Base-by-base conservation (phyloP, 1,140 invertebrate species). In the Batillaria attramentaria region DNA sequence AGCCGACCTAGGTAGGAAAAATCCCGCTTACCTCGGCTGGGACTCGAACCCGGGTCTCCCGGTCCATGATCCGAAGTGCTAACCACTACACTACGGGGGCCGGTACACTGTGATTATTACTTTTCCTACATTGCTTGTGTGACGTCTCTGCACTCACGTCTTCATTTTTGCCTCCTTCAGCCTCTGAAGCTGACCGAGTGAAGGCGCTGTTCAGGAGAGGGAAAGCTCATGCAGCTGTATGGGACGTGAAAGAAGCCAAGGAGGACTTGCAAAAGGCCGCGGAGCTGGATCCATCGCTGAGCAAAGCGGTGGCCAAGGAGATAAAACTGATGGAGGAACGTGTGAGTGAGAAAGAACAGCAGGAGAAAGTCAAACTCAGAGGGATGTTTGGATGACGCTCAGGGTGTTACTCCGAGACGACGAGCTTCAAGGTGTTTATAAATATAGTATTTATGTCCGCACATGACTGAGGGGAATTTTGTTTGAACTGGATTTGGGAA, bases 211-310 rank as follows among this genome's bases (percentile, higher is more conserved):
- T 94, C 90, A 92, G 97, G 83, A 91, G 97, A 89, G 98, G 94
- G 0, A 97, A 97, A 92, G 97, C 97, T 24, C 95, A 99, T 88
- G 92, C 95, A 43, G 95, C 94, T 20, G 95, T 95, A 1, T 99
- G 97, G 96, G 97, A 98, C 91, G 94, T 95, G 41, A 91, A 93
- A 42, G 94, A 95, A 88, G 97, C 98, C 0, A 92, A 92, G 81
- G 87, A 92, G 65, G 97, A 99, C 91, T 96, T 97, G 82, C 69
- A 91, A 66, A 93, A 90, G 89, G 94, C 94, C 13, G 91, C 93
- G 41, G 91, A 93, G 80, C 88, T 98, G 10, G 89, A 91, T 77
- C 74, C 85, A 2, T 83, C 83, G 18, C 78, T 91, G 37, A 78
- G 79, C 41, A 78, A 78, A 2, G 87, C 91, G 2, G 93, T 97